Conservation (phyloP, 2,113 vertebrate species). For the Rhegmatorhina hoffmannsi region DNA sequence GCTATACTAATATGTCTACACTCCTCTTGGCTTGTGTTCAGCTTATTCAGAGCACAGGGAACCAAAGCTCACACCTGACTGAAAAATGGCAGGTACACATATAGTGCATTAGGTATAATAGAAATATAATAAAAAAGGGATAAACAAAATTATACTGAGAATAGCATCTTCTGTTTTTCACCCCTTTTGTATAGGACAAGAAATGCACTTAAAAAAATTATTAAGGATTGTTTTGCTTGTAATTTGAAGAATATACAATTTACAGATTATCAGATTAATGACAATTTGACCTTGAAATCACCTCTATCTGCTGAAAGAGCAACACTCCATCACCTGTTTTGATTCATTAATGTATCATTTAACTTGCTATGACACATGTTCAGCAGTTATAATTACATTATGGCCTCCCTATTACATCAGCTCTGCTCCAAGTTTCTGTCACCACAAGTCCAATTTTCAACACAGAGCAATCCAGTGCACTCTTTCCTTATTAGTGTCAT, state of each 20-base stretch:
- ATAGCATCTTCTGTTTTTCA: background rate
- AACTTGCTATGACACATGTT: slow-evolving; percentile 82
- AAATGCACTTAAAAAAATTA: background rate
- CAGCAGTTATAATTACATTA: slow-evolving; percentile 84
- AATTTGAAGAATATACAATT: slow-evolving; percentile 76
- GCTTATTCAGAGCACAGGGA: background rate
- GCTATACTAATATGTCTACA: background rate
- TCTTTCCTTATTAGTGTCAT: slow-evolving; percentile 90
- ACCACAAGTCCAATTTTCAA: slow-evolving; percentile 82
- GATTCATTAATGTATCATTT: slow-evolving; percentile 84
- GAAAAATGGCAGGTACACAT: background rate
- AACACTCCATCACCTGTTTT: slow-evolving; percentile 82
- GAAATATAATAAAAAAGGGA: slow-evolving; percentile 4
- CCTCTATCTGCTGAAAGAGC: slow-evolving; percentile 79
- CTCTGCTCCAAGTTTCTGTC: slow-evolving; percentile 82
- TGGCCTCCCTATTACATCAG: slow-evolving; percentile 80
- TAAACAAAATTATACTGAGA: slow-evolving; percentile 44
- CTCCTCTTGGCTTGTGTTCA: background rate
- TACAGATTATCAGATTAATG: slow-evolving; percentile 81
- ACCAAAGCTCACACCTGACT: background rate
- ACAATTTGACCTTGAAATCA: slow-evolving; percentile 80
- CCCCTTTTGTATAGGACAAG: slow-evolving; percentile 1
- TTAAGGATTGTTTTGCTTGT: slow-evolving; percentile 66
- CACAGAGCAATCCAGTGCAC: slow-evolving; percentile 79
- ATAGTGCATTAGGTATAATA: background rate